These are phyloP conservation scores for Talpa occidentalis DNA, from an alignment of 2,113 vertebrate genomes.

Conservation along the genomic window DNA sequence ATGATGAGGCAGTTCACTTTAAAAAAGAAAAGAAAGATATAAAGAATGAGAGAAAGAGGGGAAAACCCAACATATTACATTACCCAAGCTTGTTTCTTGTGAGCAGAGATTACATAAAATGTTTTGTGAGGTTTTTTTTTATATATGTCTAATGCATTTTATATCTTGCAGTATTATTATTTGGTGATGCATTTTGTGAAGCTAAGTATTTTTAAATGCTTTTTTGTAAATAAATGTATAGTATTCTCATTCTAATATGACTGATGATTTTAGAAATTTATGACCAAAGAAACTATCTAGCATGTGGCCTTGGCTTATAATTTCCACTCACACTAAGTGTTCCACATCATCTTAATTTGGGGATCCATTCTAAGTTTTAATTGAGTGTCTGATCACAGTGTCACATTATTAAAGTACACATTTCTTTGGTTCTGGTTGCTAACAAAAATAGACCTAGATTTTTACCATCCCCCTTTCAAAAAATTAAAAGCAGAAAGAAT, in stretches of 20 bases:
- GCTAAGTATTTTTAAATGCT: constrained; percentile 65
- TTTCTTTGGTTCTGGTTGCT: constrained; percentile 46
- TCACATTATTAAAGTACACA: constrained; percentile 54
- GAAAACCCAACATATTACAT: constrained; percentile 41
- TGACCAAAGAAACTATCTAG: constrained; percentile 53
- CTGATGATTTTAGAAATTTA: constrained; percentile 65
- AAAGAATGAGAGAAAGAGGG: constrained; percentile 48
- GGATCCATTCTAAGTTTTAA: constrained; percentile 41
- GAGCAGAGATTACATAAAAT: constrained; percentile 65
- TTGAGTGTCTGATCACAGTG: constrained; percentile 17
- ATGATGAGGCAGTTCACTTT: constrained; percentile 84
- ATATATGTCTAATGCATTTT: not conserved
- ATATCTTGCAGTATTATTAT: constrained; percentile 37
- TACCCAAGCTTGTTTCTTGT: constrained; percentile 62
- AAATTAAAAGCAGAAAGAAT: constrained; percentile 77
- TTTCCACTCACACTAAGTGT: constrained; percentile 60
- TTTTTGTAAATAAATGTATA: constrained; percentile 51
- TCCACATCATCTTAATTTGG: constrained; percentile 57
- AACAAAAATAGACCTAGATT: constrained; percentile 70
- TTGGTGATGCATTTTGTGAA: constrained; percentile 74
- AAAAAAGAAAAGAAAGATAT: constrained; percentile 69
- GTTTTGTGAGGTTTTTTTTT: constrained; percentile 62
- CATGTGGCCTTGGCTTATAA: constrained; percentile 22
- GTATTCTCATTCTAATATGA: constrained; percentile 51
- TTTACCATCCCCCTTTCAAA: not conserved